A percentile compares a stretch with the other conserved stretches of the same genome.
Conservation (phyloP, 64 coral and sea anemone genomes). For the Dendrophyllia cribrosa region DNA sequence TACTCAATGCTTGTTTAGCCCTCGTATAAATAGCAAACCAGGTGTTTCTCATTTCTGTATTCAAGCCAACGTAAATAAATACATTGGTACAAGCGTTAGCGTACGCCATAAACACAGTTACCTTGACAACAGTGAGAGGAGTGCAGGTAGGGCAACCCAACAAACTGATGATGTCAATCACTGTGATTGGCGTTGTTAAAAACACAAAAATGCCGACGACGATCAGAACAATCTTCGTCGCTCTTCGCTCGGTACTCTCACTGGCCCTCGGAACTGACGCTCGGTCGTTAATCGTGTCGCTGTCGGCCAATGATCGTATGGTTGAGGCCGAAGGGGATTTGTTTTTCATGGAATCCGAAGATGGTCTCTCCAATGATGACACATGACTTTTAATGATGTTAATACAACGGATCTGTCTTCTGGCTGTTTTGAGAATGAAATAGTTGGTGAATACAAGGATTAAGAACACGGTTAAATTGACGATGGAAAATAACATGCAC, state of each 20-base stretch:
- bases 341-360: neutral
- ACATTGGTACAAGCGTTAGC: conserved; percentile 75
- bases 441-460: conserved; percentile 75
- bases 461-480: conserved; percentile 82
- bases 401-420: conserved; percentile 73
- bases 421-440: conserved; percentile 84
- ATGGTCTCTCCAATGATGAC: neutral
- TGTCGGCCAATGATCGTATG: neutral
- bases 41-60: conserved; percentile 71
- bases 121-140: conserved; percentile 44
- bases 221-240: conserved; percentile 61
- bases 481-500: conserved; percentile 77
- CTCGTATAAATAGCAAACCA: conserved; percentile 12
- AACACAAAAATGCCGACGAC: conserved; percentile 69
- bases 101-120: conserved; percentile 70
- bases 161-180: conserved; percentile 63
- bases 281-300: neutral
- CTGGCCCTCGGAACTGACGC: too few species aligned
- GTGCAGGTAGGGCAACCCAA: conserved; percentile 23
- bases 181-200: conserved; percentile 69
- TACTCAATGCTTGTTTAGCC: neutral
- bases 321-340: neutral
- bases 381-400: conserved; percentile 9
- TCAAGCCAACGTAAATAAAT: conserved; percentile 77
- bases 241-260: neutral